A percentile compares a stretch with the other conserved stretches of the same genome.
These are phyloP conservation scores for Megalurothrips usitatus DNA, from an alignment of 2,888 invertebrate genomes.

Conservation along the genomic window DNA sequence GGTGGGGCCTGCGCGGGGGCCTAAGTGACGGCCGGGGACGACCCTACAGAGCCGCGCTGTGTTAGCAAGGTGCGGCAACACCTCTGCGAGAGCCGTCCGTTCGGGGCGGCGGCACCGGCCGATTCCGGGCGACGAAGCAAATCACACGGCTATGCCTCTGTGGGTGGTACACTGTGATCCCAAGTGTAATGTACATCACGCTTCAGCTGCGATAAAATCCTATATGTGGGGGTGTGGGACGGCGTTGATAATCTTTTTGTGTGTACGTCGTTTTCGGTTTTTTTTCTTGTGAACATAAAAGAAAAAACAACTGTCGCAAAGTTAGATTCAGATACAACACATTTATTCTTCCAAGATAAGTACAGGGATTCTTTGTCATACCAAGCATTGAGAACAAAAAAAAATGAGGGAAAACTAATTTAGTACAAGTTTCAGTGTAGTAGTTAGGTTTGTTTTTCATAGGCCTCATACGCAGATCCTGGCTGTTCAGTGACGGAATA, in stretches of 20 bases:
- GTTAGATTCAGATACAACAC: constrained; percentile 23
- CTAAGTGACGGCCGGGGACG: too few species aligned
- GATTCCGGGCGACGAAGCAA: neutral
- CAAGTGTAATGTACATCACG: too few species aligned
- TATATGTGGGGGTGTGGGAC: too few species aligned
- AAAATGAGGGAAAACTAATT: neutral
- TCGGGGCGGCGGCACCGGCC: neutral
- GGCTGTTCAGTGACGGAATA: neutral
- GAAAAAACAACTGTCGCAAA: too few species aligned
- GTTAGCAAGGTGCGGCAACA: neutral
- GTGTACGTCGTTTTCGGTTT: too few species aligned
- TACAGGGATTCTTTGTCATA: constrained; percentile 24
- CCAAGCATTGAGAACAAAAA: constrained; percentile 4
- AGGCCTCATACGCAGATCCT: neutral
- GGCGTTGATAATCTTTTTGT: too few species aligned
- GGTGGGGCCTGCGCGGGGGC: too few species aligned
- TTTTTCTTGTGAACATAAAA: too few species aligned
- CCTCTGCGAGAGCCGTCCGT: neutral
- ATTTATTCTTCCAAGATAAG: constrained; percentile 25
- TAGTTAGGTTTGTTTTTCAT: neutral
- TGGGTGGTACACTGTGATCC: too few species aligned
- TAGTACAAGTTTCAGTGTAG: neutral
- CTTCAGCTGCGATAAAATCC: too few species aligned
- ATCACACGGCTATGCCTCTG: too few species aligned
- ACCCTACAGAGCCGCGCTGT: too few species aligned